Percentiles rank a stretch among this genome's conserved stretches.
phyloP scores from a whole-genome alignment of 2,888 invertebrate species.

The Apamea epomidion region DNA sequence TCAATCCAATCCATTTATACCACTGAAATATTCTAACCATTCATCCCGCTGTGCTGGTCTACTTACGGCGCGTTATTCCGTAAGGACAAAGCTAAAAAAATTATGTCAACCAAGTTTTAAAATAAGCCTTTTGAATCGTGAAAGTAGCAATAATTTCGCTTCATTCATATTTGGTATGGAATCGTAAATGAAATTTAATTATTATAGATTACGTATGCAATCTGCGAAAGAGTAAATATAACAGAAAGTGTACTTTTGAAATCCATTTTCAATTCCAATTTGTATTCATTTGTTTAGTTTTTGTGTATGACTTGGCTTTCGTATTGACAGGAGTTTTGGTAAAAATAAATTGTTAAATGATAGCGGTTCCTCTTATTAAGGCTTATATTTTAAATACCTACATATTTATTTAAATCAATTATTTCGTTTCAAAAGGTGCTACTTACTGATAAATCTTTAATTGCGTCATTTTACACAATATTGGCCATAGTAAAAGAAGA shows the following conservation, averaged over 20 bases:
- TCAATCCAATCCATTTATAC: constrained; percentile 55
- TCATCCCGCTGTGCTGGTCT: constrained; percentile 23
- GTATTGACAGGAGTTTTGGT: not conserved
- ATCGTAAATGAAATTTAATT: constrained; percentile 17
- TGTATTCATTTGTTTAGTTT: not conserved
- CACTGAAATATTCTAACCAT: constrained; percentile 42
- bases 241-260: not conserved
- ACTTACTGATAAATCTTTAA: no score
- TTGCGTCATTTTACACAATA: no score
- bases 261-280: not conserved
- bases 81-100: constrained; percentile 47
- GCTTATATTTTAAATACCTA: no score
- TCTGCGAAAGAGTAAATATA: not conserved
- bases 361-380: no score
- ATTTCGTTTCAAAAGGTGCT: no score
- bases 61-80: constrained; percentile 30
- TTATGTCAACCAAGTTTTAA: constrained; percentile 55
- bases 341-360: not conserved
- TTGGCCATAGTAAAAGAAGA: not conserved
- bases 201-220: not conserved
- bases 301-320: not conserved
- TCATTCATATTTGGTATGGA: constrained; percentile 28
- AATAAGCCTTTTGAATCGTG: constrained; percentile 58
- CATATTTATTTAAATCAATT: no score
- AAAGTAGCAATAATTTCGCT: constrained; percentile 43